Base-by-base conservation (phyloP, 2,797 vertebrate species). In the Sebastes glaucus region DNA sequence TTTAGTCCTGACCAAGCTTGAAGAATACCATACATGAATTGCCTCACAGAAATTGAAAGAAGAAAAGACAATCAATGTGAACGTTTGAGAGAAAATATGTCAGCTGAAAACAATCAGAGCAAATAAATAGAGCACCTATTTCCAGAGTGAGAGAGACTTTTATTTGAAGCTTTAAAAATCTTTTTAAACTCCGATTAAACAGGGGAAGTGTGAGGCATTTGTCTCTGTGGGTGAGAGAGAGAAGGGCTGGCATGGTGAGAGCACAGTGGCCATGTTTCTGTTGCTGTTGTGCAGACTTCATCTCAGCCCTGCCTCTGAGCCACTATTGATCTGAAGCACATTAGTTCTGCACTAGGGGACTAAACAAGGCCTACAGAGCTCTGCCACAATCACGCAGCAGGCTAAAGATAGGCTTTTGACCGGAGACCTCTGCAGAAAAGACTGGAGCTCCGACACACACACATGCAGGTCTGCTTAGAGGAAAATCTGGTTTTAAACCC, bases 281-380 rank as follows among this genome's bases (percentile, higher is more conserved):
- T 56, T 86, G 87, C 79, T 80, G 84, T 64, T 77, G 80, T 77
- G 77, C 78, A 85, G 86, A 88, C 89, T 84, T 73, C 77, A 82
- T 84, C 67, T 88, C 79, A 81, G 83, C 82, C 60, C 74, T 84
- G 90, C 87, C 89, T 89, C 80, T 76, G 82, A 92, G 92, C 89
- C 75, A 78, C 89, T 93, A 95, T 95, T 91, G 94, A 95, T 95
- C 93, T 83, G 85, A 86, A 91, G 82, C 92, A 93, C 91, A 95
- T 95, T 94, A 94, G 92, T 93, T 94, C 89, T 90, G 92, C 94
- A 90, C 91, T 86, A 25, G 84, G 90, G 89, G 87, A 88, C 91
- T 83, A 85, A 88, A 87, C 87, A 81, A 85, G 91, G 88, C 89
- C 88, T 52, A 80, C 87, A 80, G 92, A 86, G 88, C 88, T 87